A percentile compares a stretch with the other conserved stretches of the same genome.
Conservation (phyloP, 2,113 vertebrate species). For the Aegithalos caudatus region DNA sequence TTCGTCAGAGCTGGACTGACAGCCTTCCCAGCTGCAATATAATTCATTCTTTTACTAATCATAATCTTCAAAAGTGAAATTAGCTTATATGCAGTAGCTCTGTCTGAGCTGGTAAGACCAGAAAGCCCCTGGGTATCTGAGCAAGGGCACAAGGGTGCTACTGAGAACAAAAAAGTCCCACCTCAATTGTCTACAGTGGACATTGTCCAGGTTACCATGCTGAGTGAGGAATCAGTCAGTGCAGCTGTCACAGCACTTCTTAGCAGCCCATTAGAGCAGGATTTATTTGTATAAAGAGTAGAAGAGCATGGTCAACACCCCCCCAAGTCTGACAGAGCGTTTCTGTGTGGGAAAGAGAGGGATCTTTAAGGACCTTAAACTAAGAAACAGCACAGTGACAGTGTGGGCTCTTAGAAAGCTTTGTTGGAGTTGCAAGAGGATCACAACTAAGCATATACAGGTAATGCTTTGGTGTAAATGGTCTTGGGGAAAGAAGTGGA, state of each 20-base stretch:
- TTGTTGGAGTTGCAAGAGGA: neutral
- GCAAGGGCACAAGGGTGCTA: neutral
- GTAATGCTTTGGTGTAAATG: neutral
- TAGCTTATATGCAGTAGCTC: rapidly evolving
- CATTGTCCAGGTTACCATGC: neutral
- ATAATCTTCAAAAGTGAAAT: neutral
- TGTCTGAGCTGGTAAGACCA: neutral
- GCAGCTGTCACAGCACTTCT: neutral
- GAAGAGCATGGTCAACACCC: rapidly evolving
- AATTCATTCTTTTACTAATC: neutral
- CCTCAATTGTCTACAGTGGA: neutral
- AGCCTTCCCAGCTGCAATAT: neutral
- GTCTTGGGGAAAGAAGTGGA: neutral
- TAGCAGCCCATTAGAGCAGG: rapidly evolving
- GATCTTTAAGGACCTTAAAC: neutral
- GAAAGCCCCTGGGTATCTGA: neutral
- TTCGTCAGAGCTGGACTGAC: neutral
- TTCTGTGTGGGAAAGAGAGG: neutral
- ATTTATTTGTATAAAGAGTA: neutral
- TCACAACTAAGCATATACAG: rapidly evolving
- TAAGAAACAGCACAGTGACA: neutral
- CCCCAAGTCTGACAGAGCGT: neutral
- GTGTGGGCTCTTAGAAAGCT: neutral
- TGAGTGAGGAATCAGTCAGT: neutral
- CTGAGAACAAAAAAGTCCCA: neutral